Conservation (phyloP, 92 coral and sea anemone species). For the Phenganax stokvisi region DNA sequence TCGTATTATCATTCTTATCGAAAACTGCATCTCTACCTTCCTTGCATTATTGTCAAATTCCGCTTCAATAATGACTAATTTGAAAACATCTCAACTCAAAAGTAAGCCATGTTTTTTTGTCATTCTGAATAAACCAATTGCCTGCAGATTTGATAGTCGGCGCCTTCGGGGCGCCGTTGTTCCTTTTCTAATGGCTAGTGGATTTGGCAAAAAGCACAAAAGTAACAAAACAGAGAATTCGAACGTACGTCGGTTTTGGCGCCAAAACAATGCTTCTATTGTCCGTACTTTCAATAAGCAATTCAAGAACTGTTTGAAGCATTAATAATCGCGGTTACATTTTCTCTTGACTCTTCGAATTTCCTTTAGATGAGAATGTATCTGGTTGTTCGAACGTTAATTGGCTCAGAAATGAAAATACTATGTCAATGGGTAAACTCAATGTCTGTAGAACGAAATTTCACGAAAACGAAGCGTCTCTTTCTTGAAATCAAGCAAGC, state of each 20-base stretch:
- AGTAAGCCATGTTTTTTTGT: conserved; percentile 3
- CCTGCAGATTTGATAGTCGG: conserved; percentile 2
- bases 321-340: neutral
- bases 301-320: neutral
- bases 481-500: conserved; percentile 10
- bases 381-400: neutral
- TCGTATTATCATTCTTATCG: neutral
- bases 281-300: too few species aligned
- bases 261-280: neutral
- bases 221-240: conserved; percentile 2
- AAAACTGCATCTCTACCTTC: neutral
- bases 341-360: neutral
- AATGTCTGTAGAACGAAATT: neutral
- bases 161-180: neutral
- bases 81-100: neutral
- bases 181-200: neutral
- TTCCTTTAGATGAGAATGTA: conserved; percentile 4
- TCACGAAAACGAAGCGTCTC: neutral
- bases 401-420: neutral
- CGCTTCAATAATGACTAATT: neutral
- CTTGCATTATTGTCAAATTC: neutral
- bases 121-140: neutral
- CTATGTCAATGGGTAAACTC: neutral
- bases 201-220: neutral
- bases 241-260: neutral